These are phyloP conservation scores for Hydra vulgaris DNA, from an alignment of 30 jellyfish, hydroid and myxozoan genomes.

Conservation along the genomic window DNA sequence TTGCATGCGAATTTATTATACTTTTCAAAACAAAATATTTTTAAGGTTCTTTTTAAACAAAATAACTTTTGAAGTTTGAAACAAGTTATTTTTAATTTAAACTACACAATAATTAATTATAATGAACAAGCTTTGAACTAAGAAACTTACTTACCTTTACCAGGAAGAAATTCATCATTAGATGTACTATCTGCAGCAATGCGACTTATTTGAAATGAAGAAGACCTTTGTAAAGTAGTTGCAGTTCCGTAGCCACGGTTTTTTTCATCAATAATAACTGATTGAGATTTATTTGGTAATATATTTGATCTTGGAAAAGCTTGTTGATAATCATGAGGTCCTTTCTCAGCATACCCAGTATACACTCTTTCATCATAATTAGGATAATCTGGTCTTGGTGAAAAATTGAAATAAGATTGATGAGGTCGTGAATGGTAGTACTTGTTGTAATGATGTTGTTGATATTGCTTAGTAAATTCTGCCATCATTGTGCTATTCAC, in stretches of 20 bases:
- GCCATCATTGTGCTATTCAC: constrained; percentile 36
- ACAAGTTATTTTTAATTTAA: too few relatives aligned
- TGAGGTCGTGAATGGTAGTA: constrained; percentile 8
- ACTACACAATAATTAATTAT: too few relatives aligned
- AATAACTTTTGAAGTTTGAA: too few relatives aligned
- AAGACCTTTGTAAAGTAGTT: constrained; percentile 23
- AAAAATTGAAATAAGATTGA: neutral
- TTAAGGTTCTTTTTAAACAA: too few relatives aligned
- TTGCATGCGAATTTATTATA: too few relatives aligned
- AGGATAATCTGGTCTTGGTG: constrained; percentile 23
- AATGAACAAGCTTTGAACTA: too few relatives aligned
- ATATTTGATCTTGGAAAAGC: neutral
- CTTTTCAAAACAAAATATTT: too few relatives aligned
- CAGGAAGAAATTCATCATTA: constrained; percentile 22
- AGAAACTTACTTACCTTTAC: too few relatives aligned
- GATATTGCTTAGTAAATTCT: constrained; percentile 73
- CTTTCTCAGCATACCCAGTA: neutral
- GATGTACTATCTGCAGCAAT: constrained; percentile 44
- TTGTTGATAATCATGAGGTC: constrained; percentile 7
- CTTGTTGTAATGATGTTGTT: constrained; percentile 36
- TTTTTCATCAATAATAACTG: constrained; percentile 4
- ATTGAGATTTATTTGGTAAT: neutral
- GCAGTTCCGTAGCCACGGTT: constrained; percentile 1
- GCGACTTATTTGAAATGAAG: constrained; percentile 39
- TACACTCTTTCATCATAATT: constrained; percentile 21